Percentiles rank a stretch among this genome's conserved stretches.
Evolutionary conservation across 2,113 vertebrate species (phyloP).

Genomic region (Cariama cristata): DNA sequence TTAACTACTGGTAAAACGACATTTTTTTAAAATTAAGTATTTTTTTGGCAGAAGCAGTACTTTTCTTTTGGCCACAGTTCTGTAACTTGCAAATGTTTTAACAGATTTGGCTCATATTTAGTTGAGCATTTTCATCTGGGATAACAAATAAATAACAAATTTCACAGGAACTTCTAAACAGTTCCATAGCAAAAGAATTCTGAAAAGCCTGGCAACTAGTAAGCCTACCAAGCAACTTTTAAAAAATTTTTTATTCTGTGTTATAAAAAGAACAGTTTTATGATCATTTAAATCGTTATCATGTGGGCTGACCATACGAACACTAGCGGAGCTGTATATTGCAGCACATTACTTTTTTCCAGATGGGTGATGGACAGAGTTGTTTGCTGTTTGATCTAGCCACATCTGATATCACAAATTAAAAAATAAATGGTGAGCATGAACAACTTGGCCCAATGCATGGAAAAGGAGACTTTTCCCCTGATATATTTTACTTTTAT

Average conservation of each 20-base stretch:
- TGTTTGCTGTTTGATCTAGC: neutral
- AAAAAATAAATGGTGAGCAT: neutral
- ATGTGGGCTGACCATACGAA: neutral
- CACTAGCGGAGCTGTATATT: neutral
- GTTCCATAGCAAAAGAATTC: neutral
- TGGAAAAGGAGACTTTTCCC: neutral
- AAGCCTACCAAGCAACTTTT: neutral
- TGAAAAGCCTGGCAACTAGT: neutral
- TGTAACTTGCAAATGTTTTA: neutral
- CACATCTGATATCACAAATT: neutral
- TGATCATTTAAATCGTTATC: neutral
- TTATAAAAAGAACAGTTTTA: neutral
- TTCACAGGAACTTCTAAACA: neutral
- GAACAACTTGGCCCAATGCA: neutral
- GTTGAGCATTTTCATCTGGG: constrained; percentile 25
- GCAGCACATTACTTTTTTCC: neutral
- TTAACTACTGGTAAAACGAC: constrained; percentile 12
- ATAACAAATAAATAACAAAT: neutral
- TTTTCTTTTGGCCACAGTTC: constrained; percentile 1
- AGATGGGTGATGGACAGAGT: neutral
- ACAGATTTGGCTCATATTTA: neutral
- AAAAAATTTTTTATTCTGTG: neutral
- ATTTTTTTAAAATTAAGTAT: neutral
- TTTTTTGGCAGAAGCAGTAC: neutral
- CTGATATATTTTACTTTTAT: neutral